Evolutionary conservation across 92 coral and sea anemone genomes (phyloP), one percentile per base, ranked within the genome.

Genomic region (Epizoanthus rinbou): DNA sequence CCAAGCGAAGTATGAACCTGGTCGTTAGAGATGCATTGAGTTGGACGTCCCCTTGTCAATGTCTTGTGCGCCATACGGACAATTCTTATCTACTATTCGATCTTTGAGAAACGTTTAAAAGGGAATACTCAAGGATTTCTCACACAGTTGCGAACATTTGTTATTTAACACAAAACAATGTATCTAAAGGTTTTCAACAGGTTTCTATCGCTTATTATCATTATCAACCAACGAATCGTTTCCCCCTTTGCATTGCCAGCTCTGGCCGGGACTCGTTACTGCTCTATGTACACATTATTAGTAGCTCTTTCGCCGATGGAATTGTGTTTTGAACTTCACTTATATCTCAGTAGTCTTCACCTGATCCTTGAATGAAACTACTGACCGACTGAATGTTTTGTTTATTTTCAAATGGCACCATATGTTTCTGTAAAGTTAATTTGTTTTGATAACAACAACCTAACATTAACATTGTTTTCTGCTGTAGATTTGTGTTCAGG

Each of bases 351-450:
- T 33, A 15, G 22, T 43, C 4, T 43, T 4, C 39, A 4, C 45
- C 47, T 16, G 47, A 67, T 67, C 73, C 47, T 33, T 66, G 47
- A 66, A 33, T 6, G 35, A 28, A 66, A 25, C 21, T 33, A 67
- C 73, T 33, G 47, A 19, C 73, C 21, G 8, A 33, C 47, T 8
- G 21, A 33, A 31, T 15, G 73, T 15, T n/a, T 67, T 67, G 73
- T 67, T 67, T 67, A 31, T 33, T 67, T 67, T 67, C 47, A 67
- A 24, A 43, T 43, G 73, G n/a, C 73, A 67, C 73, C 50, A 67
- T 67, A 33, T 37, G 10, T 25, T 33, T 33, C 7, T 8, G 50
- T 67, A 67, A 15, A 67, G 50, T 76, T 14, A 2, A 43, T 50
- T 63, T 62, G 57, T 41, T 43, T 43, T 41, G 24, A 21, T 71